A percentile compares a stretch with the other conserved stretches of the same genome.
Evolutionary conservation across 2,888 invertebrate species (phyloP).

Genomic region (Diloba caeruleocephala): DNA sequence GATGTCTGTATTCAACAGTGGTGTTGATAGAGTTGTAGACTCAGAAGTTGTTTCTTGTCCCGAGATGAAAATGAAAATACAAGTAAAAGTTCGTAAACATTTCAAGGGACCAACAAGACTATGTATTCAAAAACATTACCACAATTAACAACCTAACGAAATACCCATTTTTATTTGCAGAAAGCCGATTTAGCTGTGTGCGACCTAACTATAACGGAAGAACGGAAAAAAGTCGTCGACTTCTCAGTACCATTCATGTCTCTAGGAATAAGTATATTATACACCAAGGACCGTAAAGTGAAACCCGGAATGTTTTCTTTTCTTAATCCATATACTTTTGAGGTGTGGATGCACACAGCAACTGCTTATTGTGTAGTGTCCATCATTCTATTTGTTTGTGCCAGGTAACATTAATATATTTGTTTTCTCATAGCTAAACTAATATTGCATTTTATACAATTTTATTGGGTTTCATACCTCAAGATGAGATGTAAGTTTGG

Average conservation of each 20-base stretch:
- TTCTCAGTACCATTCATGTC: slow-evolving; percentile 99
- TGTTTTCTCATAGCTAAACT: too few relatives aligned
- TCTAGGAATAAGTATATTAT: slow-evolving; percentile 96
- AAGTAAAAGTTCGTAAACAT: too few relatives aligned
- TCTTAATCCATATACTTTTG: slow-evolving; percentile 94
- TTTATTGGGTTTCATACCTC: too few relatives aligned
- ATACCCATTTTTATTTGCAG: slow-evolving; percentile 56
- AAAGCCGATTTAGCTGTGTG: slow-evolving; percentile 81
- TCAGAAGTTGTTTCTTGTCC: too few relatives aligned
- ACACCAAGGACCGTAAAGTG: slow-evolving; percentile 93
- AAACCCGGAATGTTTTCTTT: slow-evolving; percentile 96
- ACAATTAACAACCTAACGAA: too few relatives aligned
- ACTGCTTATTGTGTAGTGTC: slow-evolving; percentile 95
- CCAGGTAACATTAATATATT: slow-evolving; percentile 90
- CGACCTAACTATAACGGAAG: slow-evolving; percentile 97
- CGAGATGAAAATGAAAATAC: too few relatives aligned
- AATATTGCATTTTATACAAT: too few relatives aligned
- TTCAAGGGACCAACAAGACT: too few relatives aligned
- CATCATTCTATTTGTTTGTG: slow-evolving; percentile 93
- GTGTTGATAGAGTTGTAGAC: too few relatives aligned
- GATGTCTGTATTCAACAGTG: too few relatives aligned
- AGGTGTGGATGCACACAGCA: slow-evolving; percentile 96
- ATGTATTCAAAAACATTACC: too few relatives aligned
- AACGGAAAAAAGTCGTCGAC: slow-evolving; percentile 95
- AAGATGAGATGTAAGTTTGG: too few relatives aligned